Conservation (phyloP, 2,888 invertebrate species). For the Dasysyrphus albostriatus region DNA sequence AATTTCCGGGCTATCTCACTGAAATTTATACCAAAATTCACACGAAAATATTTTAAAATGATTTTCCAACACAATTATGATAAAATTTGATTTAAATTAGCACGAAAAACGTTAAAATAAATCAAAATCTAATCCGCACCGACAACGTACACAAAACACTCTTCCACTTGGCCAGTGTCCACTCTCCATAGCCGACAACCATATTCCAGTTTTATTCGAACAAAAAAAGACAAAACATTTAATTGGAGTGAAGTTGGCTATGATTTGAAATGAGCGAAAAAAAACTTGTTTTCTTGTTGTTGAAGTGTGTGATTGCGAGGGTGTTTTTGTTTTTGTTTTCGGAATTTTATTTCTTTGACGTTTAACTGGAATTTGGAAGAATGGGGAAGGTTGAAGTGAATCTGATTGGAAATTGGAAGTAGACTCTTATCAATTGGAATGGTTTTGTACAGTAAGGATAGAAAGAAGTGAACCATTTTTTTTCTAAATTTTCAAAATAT, state of each 20-base stretch:
- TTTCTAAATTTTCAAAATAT: too few relatives aligned
- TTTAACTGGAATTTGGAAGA: conserved; percentile 65
- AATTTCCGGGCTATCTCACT: conserved; percentile 25
- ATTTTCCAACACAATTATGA: conserved; percentile 28
- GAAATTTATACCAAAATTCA: conserved; percentile 19
- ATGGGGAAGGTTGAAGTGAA: conserved; percentile 28
- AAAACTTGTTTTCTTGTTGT: conserved; percentile 44
- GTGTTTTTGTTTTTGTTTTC: conserved; percentile 74
- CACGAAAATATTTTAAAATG: conserved; percentile 13
- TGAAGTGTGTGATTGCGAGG: conserved; percentile 45
- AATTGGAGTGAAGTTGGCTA: conserved; percentile 57
- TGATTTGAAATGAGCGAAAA: not conserved
- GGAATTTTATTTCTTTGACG: conserved; percentile 38
- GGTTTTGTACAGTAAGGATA: conserved; percentile 24
- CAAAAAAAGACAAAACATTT: conserved; percentile 34
- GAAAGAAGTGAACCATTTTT: not conserved
- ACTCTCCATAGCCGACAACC: conserved; percentile 36
- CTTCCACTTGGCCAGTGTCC: conserved; percentile 42
- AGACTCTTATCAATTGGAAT: conserved; percentile 10
- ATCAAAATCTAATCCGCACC: conserved; percentile 51
- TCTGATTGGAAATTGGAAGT: conserved; percentile 49
- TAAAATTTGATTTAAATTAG: conserved; percentile 38
- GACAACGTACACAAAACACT: conserved; percentile 66
- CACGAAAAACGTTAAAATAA: conserved; percentile 60
- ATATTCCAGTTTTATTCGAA: conserved; percentile 39